Evolutionary conservation across 2,797 vertebrate species (phyloP).

Genomic region (Eremophila alpestris): DNA sequence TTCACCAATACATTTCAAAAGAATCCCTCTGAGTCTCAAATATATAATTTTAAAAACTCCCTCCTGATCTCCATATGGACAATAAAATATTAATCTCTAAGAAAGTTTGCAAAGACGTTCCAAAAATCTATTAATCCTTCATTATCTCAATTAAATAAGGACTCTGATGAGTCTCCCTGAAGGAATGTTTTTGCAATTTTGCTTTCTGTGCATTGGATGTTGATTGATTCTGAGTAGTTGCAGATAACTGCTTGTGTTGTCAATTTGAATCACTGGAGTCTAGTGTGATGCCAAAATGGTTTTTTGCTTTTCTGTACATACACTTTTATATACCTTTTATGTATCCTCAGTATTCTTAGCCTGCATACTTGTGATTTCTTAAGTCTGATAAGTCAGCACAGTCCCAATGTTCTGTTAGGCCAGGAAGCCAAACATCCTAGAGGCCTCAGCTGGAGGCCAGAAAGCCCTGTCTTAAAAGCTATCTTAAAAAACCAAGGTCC

Average conservation of each 20-base stretch:
- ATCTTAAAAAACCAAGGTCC: not conserved
- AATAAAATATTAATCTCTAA: not conserved
- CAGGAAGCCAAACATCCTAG: not conserved
- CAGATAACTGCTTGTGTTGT: not conserved
- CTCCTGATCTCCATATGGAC: not conserved
- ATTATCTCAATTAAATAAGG: not conserved
- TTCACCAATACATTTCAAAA: not conserved
- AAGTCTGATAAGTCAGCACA: not conserved
- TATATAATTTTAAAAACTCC: not conserved
- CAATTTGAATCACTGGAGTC: not conserved
- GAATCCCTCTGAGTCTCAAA: not conserved
- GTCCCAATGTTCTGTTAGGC: not conserved
- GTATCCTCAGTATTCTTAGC: not conserved
- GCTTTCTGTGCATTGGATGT: not conserved
- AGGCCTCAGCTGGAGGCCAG: rapidly evolving
- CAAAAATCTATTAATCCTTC: not conserved
- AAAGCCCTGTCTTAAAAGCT: rapidly evolving
- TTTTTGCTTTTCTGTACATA: not conserved
- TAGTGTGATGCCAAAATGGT: not conserved
- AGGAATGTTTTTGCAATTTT: not conserved
- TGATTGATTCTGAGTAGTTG: not conserved
- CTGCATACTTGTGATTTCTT: not conserved
- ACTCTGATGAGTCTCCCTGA: not conserved
- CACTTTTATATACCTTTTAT: not conserved
- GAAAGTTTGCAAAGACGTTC: not conserved